These are phyloP conservation scores for Dendrocincla fuliginosa DNA, from an alignment of 2,797 vertebrate species.

Conservation along the genomic window DNA sequence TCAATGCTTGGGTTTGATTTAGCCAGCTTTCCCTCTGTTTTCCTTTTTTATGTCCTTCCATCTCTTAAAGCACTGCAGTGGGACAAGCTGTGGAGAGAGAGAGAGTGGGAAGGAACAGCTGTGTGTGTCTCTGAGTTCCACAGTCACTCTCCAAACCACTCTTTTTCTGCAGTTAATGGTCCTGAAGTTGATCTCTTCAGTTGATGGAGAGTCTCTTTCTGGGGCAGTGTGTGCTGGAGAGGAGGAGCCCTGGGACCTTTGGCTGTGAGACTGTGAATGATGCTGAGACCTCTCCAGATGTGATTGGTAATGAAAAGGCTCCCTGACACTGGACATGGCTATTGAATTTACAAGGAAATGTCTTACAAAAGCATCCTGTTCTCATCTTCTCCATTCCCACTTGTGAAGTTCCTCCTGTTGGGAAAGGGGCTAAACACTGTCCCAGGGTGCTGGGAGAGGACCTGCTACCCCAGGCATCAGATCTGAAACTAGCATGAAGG, in stretches of 20 bases:
- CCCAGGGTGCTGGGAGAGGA: neutral
- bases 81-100: neutral
- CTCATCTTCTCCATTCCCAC: neutral
- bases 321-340: neutral
- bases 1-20: constrained; percentile 24
- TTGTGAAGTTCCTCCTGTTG: neutral
- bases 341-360: neutral
- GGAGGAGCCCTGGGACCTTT: neutral
- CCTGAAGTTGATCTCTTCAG: neutral
- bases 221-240: neutral
- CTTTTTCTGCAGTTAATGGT: neutral
- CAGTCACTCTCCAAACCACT: neutral
- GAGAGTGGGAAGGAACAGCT: neutral
- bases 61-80: neutral
- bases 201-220: neutral
- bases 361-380: neutral
- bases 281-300: neutral
- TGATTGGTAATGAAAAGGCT: neutral
- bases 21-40: neutral
- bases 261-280: neutral
- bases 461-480: neutral
- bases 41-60: neutral
- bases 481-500: neutral
- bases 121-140: neutral
- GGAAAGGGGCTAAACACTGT: neutral